Evolutionary conservation across 2,888 invertebrate species (phyloP), one percentile per base, ranked within the genome.

Genomic region (Spisula solida): DNA sequence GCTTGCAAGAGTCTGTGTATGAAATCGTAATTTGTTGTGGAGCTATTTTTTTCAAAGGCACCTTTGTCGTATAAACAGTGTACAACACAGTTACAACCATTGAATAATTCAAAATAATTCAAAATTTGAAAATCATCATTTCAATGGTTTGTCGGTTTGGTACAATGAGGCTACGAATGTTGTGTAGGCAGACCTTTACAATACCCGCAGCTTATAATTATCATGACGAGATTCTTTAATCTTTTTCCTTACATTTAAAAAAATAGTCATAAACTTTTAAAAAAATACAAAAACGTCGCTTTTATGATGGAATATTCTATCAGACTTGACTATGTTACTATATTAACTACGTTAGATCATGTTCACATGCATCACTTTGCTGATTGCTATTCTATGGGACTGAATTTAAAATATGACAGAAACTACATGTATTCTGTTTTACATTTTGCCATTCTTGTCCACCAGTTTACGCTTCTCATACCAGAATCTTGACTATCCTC

Each of bases 111-210:
- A 66, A 86, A 88, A 70, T 81, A 31, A 81, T 80, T 75, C 25
- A 66, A 86, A 81, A 86, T 86, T 82, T 79, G 75, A 81, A 86
- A 82, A 48, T 86, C 66, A 81, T 82, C 75, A 56, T 48, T 55
- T 86, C 78, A 86, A 86, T 82, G 75, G 86, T 66, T 51, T 70
- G 8, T 66, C 31, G 83, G 2, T 31, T 48, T 18, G 75, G 75
- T 31, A 25, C 29, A 48, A 83, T 70, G 75, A 75, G 51, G 70
- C 75, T 51, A 41, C 25, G 31, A 83, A 16, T 75, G 41, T 75
- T 83, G 75, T 75, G 70, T 75, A 83, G 75, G 75, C 41, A 16
- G 51, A 14, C 12, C 83, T 16, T 20, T 29, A 75, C 10, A 66
- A 48, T 51, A 51, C 25, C 75, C 48, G 16, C 70, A 75, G 48